phyloP scores from a whole-genome alignment of 2,888 invertebrate species.

The Stenolophus ochropezus region DNA sequence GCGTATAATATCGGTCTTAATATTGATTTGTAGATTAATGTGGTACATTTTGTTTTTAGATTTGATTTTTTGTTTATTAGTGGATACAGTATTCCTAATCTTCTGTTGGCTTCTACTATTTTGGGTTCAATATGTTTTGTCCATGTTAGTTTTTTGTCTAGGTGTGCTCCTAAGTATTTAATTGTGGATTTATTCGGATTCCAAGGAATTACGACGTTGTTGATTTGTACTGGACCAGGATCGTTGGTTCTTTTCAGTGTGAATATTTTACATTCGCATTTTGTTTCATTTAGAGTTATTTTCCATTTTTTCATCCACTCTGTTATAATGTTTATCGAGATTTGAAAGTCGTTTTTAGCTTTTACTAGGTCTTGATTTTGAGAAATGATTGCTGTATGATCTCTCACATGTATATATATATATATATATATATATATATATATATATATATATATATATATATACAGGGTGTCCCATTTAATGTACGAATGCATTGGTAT shows the following conservation, averaged over 20 bases:
- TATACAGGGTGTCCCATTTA: no score
- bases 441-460: no score
- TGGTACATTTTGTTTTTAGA: no score
- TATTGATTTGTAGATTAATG: no score
- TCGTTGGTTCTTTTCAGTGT: background rate
- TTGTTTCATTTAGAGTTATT: background rate
- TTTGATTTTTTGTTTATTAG: background rate
- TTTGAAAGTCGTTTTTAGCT: background rate
- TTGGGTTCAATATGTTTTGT: conserved; percentile 1
- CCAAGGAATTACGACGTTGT: no score
- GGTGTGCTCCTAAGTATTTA: conserved; percentile 27
- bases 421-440: no score
- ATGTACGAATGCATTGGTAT: no score
- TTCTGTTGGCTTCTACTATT: no score
- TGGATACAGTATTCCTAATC: background rate
- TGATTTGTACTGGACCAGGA: background rate
- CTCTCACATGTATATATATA: no score
- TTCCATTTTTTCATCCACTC: background rate
- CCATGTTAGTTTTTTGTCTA: no score
- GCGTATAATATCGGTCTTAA: conserved; percentile 3
- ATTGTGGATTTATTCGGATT: background rate
- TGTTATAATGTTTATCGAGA: background rate
- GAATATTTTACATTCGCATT: no score
- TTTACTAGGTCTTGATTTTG: background rate
- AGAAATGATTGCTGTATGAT: background rate